Percentiles rank a stretch among this genome's conserved stretches.
phyloP scores from a whole-genome alignment of 1,140 invertebrate genomes.

The Drosophila ironensis region DNA sequence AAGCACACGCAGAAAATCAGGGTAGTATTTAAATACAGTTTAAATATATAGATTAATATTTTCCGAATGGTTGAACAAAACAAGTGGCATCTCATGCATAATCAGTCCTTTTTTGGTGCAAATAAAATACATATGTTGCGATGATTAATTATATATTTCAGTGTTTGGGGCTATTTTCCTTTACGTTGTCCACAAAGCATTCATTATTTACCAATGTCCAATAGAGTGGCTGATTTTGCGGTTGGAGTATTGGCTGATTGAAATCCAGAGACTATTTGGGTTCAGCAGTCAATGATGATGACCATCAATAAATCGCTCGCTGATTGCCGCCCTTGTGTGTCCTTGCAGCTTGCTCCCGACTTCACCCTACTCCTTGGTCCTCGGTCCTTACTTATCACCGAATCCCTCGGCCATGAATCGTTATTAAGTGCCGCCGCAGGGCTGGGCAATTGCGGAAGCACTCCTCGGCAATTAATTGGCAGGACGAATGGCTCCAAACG shows the following conservation, averaged over 20 bases:
- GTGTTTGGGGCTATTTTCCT: not conserved
- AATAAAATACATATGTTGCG: not conserved
- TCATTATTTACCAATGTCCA: slow-evolving; percentile 24
- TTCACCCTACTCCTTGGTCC: not conserved
- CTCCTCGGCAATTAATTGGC: slow-evolving; percentile 58
- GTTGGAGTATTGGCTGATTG: slow-evolving; percentile 56
- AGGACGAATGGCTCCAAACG: not conserved
- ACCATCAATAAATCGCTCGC: slow-evolving; percentile 60
- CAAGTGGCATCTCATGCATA: too few species aligned
- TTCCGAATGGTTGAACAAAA: too few species aligned
- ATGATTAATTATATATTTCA: too few species aligned
- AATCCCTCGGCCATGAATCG: slow-evolving; percentile 34
- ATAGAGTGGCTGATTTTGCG: slow-evolving; percentile 43
- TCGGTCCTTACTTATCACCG: slow-evolving; percentile 24
- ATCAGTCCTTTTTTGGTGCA: too few species aligned
- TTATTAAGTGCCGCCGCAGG: slow-evolving; percentile 71
- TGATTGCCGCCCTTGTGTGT: slow-evolving; percentile 46
- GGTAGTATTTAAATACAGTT: too few species aligned
- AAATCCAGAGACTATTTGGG: slow-evolving; percentile 33
- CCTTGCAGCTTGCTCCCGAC: not conserved
- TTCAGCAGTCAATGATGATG: slow-evolving; percentile 16
- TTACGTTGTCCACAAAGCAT: slow-evolving; percentile 3
- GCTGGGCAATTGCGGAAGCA: slow-evolving; percentile 38
- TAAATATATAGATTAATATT: too few species aligned
- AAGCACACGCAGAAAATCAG: too few species aligned